These are phyloP conservation scores for Rhimphoctona megacephalus DNA, from an alignment of 2,888 invertebrate species.

Conservation along the genomic window DNA sequence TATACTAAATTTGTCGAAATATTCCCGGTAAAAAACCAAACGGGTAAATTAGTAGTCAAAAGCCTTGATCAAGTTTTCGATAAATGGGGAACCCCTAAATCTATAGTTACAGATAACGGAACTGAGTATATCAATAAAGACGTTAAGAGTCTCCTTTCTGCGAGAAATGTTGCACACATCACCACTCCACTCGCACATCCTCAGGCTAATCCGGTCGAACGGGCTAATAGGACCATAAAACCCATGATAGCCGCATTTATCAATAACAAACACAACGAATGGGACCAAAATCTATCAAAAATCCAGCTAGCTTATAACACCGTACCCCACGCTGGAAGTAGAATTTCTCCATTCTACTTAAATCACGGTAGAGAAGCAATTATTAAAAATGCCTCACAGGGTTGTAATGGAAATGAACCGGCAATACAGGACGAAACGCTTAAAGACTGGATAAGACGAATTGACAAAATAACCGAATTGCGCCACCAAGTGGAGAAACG, in stretches of 20 bases:
- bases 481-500: conserved; percentile 52
- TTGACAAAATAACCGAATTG: conserved; percentile 54
- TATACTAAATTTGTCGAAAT: conserved; percentile 51
- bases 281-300: conserved; percentile 59
- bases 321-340: conserved; percentile 55
- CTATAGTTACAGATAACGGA: conserved; percentile 62
- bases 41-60: conserved; percentile 34
- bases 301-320: conserved; percentile 35
- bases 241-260: conserved; percentile 59
- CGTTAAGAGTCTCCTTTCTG: conserved; percentile 36
- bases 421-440: conserved; percentile 19
- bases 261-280: conserved; percentile 44
- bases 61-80: conserved; percentile 40
- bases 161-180: conserved; percentile 12
- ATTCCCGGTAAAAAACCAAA: conserved; percentile 44
- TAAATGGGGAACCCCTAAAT: conserved; percentile 46
- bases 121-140: conserved; percentile 62
- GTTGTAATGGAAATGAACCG: background rate
- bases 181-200: conserved; percentile 59
- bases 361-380: conserved; percentile 59
- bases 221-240: conserved; percentile 52
- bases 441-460: conserved; percentile 43
- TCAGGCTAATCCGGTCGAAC: conserved; percentile 60
- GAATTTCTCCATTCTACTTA: conserved; percentile 56
- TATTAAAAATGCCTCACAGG: background rate